A percentile compares a stretch with the other conserved stretches of the same genome.
Conservation (phyloP, 2,888 invertebrate species). For the Hetaerina titia region DNA sequence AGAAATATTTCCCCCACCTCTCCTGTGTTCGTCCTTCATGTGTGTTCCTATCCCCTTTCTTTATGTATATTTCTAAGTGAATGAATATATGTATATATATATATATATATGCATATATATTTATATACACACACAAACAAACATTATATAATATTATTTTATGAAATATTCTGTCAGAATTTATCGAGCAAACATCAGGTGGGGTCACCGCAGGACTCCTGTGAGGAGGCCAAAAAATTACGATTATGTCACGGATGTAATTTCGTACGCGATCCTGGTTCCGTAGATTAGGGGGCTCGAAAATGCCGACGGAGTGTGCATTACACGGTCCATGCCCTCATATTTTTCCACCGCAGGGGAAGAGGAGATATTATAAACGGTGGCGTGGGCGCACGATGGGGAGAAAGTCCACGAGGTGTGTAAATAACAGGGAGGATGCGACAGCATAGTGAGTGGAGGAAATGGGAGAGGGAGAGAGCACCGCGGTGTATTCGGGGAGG, state of each 20-base stretch:
- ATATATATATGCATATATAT: too few relatives aligned
- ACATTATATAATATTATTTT: too few relatives aligned
- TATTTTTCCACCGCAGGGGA: background rate
- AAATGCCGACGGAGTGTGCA: background rate
- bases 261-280: background rate
- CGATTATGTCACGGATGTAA: background rate
- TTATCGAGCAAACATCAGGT: too few relatives aligned
- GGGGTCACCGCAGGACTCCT: background rate
- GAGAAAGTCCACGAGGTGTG: background rate
- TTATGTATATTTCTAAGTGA: too few relatives aligned
- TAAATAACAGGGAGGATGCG: background rate
- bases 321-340: constrained; percentile 9
- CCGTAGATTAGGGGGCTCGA: background rate
- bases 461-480: background rate
- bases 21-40: too few relatives aligned
- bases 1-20: too few relatives aligned
- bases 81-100: too few relatives aligned
- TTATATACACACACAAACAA: too few relatives aligned
- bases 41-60: too few relatives aligned
- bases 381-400: background rate
- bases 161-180: too few relatives aligned
- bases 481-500: background rate
- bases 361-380: background rate
- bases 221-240: background rate
- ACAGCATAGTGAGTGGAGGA: background rate